Conservation (phyloP, 1,140 invertebrate genomes). For the Pygmarrhopalites habei region DNA sequence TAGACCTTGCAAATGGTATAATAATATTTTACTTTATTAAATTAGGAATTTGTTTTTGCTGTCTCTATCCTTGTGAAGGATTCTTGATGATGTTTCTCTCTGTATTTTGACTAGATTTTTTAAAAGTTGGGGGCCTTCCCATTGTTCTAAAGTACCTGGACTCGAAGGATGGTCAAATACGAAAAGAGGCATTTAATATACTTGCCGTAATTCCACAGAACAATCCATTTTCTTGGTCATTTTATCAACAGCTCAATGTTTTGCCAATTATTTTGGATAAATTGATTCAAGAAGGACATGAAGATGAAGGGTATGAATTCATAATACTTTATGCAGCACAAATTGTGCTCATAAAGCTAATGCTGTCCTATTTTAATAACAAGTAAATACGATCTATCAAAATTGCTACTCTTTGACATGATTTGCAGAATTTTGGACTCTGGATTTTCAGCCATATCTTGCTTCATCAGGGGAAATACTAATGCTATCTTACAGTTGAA, state of each 20-base stretch:
- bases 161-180: neutral
- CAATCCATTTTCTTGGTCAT: constrained; percentile 12
- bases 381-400: no score
- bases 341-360: no score
- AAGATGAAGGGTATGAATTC: constrained; percentile 1
- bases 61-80: neutral
- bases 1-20: constrained; percentile 12
- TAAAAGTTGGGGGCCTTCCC: constrained; percentile 8
- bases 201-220: constrained; percentile 3
- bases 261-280: neutral
- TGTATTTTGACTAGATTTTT: constrained; percentile 2
- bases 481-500: constrained; percentile 12
- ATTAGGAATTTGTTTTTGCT: neutral
- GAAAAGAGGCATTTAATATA: constrained; percentile 6
- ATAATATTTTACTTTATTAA: neutral
- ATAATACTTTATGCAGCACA: no score
- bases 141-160: neutral
- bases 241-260: neutral
- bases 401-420: no score
- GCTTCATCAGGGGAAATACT: constrained; percentile 1
- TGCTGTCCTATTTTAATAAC: no score
- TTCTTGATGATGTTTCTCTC: no score
- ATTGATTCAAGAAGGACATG: neutral
- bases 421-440: no score
- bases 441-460: constrained; percentile 10